Percentiles rank a stretch among this genome's conserved stretches.
Evolutionary conservation across 2,797 vertebrate species (phyloP).

Genomic region (Eulemur rubriventer): DNA sequence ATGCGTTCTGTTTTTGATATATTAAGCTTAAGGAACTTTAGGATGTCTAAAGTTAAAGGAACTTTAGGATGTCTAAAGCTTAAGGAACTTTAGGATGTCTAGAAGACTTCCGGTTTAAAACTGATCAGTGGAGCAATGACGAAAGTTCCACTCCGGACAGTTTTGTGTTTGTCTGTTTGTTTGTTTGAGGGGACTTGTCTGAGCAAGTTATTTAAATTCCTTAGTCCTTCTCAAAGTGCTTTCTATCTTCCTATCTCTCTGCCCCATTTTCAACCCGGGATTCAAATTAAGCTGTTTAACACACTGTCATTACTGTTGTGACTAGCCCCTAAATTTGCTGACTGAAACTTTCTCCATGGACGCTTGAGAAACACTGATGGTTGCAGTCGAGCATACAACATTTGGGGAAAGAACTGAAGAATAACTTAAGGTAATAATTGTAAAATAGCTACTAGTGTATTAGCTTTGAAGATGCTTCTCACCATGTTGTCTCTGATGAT

Average conservation of each 20-base stretch:
- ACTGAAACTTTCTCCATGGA: neutral
- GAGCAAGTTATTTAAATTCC: neutral
- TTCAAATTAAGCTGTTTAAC: neutral
- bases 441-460: neutral
- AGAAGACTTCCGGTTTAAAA: neutral
- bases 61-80: neutral
- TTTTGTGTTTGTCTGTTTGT: neutral
- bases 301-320: neutral
- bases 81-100: neutral
- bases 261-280: neutral
- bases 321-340: neutral
- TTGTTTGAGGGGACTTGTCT: neutral
- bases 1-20: neutral
- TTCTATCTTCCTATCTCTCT: neutral
- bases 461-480: neutral
- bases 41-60: neutral
- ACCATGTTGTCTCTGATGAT: neutral
- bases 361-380: neutral
- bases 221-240: neutral
- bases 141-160: neutral
- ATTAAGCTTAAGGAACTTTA: neutral
- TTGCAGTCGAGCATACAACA: neutral
- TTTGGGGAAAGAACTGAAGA: neutral
- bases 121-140: fast-evolving
- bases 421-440: neutral